Base-by-base conservation (phyloP, 2,113 vertebrate genomes). In the Neofelis nebulosa region DNA sequence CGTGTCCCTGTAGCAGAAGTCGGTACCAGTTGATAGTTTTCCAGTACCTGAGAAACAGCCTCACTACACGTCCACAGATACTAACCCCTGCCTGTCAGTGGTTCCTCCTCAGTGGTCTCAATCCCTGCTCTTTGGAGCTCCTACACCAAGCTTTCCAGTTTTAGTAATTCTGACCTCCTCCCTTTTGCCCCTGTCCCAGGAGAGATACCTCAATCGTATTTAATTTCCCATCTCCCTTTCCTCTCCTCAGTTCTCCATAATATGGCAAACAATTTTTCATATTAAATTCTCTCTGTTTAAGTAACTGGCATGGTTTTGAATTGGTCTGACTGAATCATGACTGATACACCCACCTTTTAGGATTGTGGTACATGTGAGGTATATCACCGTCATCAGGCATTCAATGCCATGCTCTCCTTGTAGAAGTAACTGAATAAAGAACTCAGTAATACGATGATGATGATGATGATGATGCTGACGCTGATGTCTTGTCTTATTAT, bases 81-180 rank as follows among this genome's bases (percentile, higher is more conserved):
- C 13, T n/a, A 45, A 55, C 29, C 33, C 16, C 2, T 63, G 15
- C 3, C 4, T 0, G 0, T 16, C 27, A 9, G 4, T 41, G 15
- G 12, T 4, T 45, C 11, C 33, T 61, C 52, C 65, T 86, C 33
- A 80, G 19, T 29, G n/a, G 13, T 7, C 38, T 52, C 13, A 45
- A 45, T 13, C 25, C 15, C 41, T 71, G 25, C 23, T 76, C 38
- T 82, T 23, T 0, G 10, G 18, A 52, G 14, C 0, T 10, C 7
- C 29, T 52, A 7, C 10, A 9, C 13, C 8, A 69, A 63, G 16
- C 0, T 78, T 38, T 52, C 71, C 4, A 41, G 4, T 27, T 68
- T 85, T 61, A 31, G 55, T 68, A 33, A 68, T 78, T 52, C 14
- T 78, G 41, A 45, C 21, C 25, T 76, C 52, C 27, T 74, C 78